Base-by-base conservation (phyloP, 1,140 invertebrate genomes). In the Tigriopus japonicus region DNA sequence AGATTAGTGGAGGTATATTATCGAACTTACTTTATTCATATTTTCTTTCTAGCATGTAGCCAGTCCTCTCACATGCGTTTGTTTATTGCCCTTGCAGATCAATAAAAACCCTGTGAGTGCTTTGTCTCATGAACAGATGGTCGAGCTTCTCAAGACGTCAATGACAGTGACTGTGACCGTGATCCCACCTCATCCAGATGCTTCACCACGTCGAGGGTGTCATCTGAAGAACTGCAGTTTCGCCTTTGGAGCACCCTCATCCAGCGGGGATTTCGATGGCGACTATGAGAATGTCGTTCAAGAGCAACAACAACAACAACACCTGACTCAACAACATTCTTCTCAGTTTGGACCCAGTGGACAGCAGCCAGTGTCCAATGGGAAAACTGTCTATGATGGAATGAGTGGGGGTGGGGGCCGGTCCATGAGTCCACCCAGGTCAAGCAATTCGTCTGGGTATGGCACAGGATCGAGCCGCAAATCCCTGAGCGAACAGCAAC, bases 101-200 rank as follows among this genome's bases (percentile, higher is more conserved):
- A 91, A 87, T 69, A 87, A 90, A 72, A 78, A 86, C 7, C 86
- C 88, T 6, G 86, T 93, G 15, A 83, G 85, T 6, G 92, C 90
- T 0, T 72, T 95, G 59, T 84, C 80, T 15, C 87, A 94, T 73
- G 89, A 95, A 69, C 86, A 92, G 70, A 91, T 96, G 80, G 86
- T 93, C 6, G 89, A 94, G 72, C 74, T 94, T 51, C 73, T 96
- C 15, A 87, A 93, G 67, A 96, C 89, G 0, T 90, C 88, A 15
- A 79, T 81, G 49, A 81, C 84, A 63, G 85, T 92, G 3, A 85
- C 83, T 13, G 79, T 92, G 6, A 84, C 84, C 43, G 83, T 90
- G 43, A 85, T 94, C 66, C 84, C 84, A 17, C 82, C 87, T 0
- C 71, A 77, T 6, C 72, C 76, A 43, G 83, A 85, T 68, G 81